These are phyloP conservation scores for Xerus inauris DNA, from an alignment of 2,113 vertebrate species.

Conservation along the genomic window DNA sequence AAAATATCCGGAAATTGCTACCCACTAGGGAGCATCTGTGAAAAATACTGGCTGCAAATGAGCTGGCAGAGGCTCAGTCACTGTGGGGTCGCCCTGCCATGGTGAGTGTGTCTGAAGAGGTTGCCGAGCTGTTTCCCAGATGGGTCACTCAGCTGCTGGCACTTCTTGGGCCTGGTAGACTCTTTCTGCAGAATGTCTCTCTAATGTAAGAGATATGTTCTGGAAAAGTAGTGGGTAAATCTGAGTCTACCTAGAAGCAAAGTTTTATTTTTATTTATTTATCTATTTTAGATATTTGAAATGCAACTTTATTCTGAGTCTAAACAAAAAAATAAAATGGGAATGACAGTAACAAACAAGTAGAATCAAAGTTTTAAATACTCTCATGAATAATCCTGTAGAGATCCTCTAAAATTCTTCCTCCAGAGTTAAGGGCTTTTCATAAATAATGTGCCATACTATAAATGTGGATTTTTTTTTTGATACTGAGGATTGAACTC, in stretches of 20 bases:
- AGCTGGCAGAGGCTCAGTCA: slow-evolving; percentile 59
- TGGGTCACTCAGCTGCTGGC: neutral
- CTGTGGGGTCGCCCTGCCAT: slow-evolving; percentile 54
- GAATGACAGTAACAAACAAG: too few relatives aligned
- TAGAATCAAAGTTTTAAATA: neutral
- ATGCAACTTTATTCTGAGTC: too few relatives aligned
- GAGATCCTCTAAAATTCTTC: neutral
- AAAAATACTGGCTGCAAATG: slow-evolving; percentile 76
- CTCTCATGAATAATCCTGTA: neutral
- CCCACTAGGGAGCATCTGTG: slow-evolving; percentile 83
- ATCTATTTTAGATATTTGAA: too few relatives aligned
- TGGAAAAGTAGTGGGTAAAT: neutral
- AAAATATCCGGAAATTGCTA: slow-evolving; percentile 79
- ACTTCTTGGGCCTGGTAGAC: neutral
- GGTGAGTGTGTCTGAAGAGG: slow-evolving; percentile 73
- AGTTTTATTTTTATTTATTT: too few relatives aligned
- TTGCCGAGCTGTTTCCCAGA: slow-evolving; percentile 70
- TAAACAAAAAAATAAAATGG: too few relatives aligned
- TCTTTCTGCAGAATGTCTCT: neutral
- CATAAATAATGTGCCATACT: neutral
- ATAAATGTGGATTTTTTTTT: slow-evolving; percentile 6
- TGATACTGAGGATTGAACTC: too few relatives aligned
- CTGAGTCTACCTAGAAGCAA: neutral
- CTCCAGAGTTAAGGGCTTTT: slow-evolving; percentile 4
- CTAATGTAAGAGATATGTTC: neutral